phyloP scores from a whole-genome alignment of 2,113 vertebrate genomes.

The Planiliza haematocheilus region DNA sequence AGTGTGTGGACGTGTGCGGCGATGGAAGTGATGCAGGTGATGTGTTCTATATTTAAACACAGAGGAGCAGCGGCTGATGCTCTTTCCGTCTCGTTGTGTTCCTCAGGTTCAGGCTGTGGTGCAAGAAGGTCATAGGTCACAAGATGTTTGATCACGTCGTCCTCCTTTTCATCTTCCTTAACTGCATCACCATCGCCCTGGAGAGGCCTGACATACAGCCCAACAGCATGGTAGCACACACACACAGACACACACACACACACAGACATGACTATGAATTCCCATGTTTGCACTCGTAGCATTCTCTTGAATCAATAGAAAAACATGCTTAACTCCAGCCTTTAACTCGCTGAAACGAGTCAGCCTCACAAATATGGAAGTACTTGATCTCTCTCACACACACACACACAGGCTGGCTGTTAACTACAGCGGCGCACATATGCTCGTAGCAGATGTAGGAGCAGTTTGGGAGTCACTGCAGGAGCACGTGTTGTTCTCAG shows the following conservation, averaged over 20 bases:
- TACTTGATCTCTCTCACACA: not conserved
- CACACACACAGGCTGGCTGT: constrained; percentile 5
- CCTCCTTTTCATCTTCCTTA: constrained; percentile 96
- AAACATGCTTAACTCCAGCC: not conserved
- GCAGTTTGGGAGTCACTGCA: constrained; percentile 20
- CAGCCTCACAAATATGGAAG: constrained; percentile 6
- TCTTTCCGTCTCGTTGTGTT: not conserved
- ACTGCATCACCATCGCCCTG: constrained; percentile 97
- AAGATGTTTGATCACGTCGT: constrained; percentile 97
- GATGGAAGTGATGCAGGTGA: not conserved
- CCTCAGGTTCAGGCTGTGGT: constrained; percentile 88
- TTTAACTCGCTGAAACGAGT: not conserved
- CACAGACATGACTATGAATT: too few species aligned
- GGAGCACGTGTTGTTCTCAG: constrained; percentile 14
- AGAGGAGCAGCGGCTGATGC: not conserved
- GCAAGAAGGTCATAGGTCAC: constrained; percentile 93
- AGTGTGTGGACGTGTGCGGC: not conserved
- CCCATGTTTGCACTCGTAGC: not conserved
- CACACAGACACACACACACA: not conserved
- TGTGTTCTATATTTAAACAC: not conserved
- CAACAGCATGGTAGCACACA: constrained; percentile 85
- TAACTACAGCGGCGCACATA: not conserved
- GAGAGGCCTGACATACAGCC: constrained; percentile 95
- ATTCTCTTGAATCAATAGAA: not conserved
- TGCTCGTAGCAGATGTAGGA: constrained; percentile 45